Conservation (phyloP, 2,888 invertebrate genomes). For the Sipha maydis region DNA sequence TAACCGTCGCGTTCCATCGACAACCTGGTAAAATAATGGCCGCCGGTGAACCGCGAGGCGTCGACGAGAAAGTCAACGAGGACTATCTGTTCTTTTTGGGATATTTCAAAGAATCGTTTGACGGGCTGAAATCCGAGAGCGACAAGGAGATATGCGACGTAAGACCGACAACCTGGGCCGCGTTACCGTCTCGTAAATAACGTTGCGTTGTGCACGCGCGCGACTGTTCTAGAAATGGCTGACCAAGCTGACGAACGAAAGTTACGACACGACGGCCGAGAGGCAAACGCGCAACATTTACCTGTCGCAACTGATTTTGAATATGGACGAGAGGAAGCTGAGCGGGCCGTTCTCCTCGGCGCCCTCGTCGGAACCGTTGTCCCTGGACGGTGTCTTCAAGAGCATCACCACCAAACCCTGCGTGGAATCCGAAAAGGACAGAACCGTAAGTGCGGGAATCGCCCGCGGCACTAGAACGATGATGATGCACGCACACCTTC, state of each 20-base stretch:
- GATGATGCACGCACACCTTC: too few relatives aligned
- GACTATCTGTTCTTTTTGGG: conserved; percentile 43
- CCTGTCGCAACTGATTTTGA: conserved; percentile 42
- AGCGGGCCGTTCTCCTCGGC: neutral
- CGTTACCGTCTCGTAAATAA: neutral
- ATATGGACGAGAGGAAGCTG: conserved; percentile 23
- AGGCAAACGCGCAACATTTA: conserved; percentile 41
- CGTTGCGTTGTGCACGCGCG: too few relatives aligned
- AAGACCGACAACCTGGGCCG: neutral
- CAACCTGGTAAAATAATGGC: neutral
- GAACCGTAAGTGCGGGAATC: neutral
- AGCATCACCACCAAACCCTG: conserved; percentile 7
- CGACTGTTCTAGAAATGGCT: conserved; percentile 41
- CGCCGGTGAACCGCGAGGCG: neutral
- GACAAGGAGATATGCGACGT: conserved; percentile 49
- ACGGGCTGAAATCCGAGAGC: neutral
- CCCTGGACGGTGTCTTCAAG: conserved; percentile 30
- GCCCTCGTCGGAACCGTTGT: neutral
- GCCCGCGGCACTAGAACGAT: neutral
- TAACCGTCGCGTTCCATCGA: too few relatives aligned
- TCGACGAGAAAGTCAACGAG: conserved; percentile 13
- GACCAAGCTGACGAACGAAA: conserved; percentile 18
- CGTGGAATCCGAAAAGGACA: neutral
- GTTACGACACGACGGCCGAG: conserved; percentile 3
- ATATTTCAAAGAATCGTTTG: conserved; percentile 5